phyloP scores from a whole-genome alignment of 2,797 vertebrate genomes.

The Esox lucius region DNA sequence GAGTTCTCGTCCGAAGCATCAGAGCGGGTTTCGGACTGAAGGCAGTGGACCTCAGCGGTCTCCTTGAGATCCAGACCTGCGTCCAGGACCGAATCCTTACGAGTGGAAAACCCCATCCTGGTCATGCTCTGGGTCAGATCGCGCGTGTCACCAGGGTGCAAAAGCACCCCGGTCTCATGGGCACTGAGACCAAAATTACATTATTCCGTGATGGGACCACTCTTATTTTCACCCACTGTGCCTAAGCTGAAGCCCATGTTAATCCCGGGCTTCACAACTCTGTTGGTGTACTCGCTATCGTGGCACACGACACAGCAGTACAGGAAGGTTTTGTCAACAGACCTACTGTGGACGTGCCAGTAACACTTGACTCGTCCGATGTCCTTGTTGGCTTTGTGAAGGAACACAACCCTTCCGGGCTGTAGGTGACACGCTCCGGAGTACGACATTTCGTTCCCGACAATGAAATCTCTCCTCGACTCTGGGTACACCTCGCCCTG shows the following conservation, averaged over 20 bases:
- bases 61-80: background rate
- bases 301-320: conserved; percentile 28
- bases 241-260: background rate
- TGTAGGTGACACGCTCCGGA: conserved; percentile 23
- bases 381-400: conserved; percentile 10
- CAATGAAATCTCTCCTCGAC: background rate
- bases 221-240: background rate
- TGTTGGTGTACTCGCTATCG: background rate
- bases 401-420: conserved; percentile 10
- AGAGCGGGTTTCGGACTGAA: background rate
- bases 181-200: conserved; percentile 34
- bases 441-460: conserved; percentile 17
- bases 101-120: background rate
- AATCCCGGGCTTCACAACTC: background rate
- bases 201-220: conserved; percentile 4
- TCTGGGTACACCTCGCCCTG: conserved; percentile 13
- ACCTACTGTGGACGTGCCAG: conserved; percentile 42
- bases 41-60: background rate
- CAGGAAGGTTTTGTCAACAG: conserved; percentile 21
- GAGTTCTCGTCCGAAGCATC: background rate
- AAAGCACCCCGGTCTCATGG: conserved; percentile 39
- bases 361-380: conserved; percentile 35
- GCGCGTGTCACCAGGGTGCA: background rate
- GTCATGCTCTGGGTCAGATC: background rate
- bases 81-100: background rate